Conservation (phyloP, 2,888 invertebrate species). For the Thymelicus acteon region DNA sequence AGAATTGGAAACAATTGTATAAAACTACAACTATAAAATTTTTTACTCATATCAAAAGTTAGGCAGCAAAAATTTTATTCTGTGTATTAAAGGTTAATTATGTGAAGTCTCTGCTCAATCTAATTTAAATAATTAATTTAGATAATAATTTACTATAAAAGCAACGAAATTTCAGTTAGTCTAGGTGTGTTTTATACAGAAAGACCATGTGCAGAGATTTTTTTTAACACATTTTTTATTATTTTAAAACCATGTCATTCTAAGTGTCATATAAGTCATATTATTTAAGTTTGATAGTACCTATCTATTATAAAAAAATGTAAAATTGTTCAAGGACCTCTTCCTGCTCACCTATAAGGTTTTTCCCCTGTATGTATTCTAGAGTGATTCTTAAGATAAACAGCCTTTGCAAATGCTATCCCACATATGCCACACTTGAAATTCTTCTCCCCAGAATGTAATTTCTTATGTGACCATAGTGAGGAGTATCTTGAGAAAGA, state of each 20-base stretch:
- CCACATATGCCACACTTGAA: conserved; percentile 95
- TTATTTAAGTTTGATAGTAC: too few species aligned
- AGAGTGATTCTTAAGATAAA: conserved; percentile 95
- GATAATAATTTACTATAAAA: not conserved
- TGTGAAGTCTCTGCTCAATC: too few species aligned
- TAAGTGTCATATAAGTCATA: too few species aligned
- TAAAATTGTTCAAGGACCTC: conserved; percentile 31
- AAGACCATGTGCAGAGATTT: too few species aligned
- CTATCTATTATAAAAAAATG: not conserved
- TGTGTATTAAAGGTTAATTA: not conserved
- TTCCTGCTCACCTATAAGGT: conserved; percentile 69
- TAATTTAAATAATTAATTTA: too few species aligned
- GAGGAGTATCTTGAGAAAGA: conserved; percentile 94
- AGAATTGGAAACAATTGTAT: not conserved
- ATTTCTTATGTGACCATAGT: conserved; percentile 94
- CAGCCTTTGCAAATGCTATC: conserved; percentile 94
- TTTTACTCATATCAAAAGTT: too few species aligned
- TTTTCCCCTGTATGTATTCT: conserved; percentile 93
- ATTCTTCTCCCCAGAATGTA: conserved; percentile 93
- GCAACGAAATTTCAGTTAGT: not conserved
- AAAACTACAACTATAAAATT: too few species aligned
- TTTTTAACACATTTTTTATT: too few species aligned
- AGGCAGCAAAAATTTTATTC: not conserved
- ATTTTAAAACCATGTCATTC: too few species aligned
- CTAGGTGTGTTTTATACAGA: too few species aligned